Conservation (phyloP, 2,888 invertebrate species). For the Synanthedon andrenaeformis region DNA sequence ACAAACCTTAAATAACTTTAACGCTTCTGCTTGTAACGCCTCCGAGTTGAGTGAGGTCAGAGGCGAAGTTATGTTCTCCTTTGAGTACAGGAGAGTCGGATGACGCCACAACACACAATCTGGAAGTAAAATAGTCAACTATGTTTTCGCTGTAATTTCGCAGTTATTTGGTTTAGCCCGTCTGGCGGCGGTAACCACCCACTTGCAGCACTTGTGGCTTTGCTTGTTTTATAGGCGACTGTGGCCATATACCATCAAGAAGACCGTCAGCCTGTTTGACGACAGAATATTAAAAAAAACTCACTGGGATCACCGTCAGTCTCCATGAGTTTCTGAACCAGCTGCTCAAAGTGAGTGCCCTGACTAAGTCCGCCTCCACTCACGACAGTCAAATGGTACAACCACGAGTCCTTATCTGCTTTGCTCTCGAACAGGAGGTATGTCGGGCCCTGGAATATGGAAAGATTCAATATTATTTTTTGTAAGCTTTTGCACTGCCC, state of each 20-base stretch:
- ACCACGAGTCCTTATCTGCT: slow-evolving; percentile 92
- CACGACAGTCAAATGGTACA: slow-evolving; percentile 89
- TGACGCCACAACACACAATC: slow-evolving; percentile 94
- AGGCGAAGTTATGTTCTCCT: slow-evolving; percentile 90
- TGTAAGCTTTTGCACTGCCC: too few relatives aligned
- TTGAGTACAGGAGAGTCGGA: slow-evolving; percentile 89
- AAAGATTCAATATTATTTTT: neutral
- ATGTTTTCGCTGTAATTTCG: too few relatives aligned
- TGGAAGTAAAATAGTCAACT: slow-evolving; percentile 28
- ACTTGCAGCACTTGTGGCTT: too few relatives aligned
- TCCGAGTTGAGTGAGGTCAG: slow-evolving; percentile 92
- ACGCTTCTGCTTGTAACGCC: slow-evolving; percentile 88
- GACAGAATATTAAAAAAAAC: slow-evolving; percentile 18
- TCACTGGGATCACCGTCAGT: slow-evolving; percentile 92
- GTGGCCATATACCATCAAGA: too few relatives aligned
- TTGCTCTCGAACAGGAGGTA: slow-evolving; percentile 93
- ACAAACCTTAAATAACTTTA: slow-evolving; percentile 91
- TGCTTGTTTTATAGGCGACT: too few relatives aligned
- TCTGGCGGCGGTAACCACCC: too few relatives aligned
- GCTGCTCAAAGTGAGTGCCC: slow-evolving; percentile 96
- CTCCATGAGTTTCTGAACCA: slow-evolving; percentile 96
- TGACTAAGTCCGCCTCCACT: slow-evolving; percentile 91
- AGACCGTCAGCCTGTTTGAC: too few relatives aligned
- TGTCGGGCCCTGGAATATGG: slow-evolving; percentile 79
- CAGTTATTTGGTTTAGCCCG: too few relatives aligned